Conservation (phyloP, 2,888 invertebrate genomes). For the Catocala nupta region DNA sequence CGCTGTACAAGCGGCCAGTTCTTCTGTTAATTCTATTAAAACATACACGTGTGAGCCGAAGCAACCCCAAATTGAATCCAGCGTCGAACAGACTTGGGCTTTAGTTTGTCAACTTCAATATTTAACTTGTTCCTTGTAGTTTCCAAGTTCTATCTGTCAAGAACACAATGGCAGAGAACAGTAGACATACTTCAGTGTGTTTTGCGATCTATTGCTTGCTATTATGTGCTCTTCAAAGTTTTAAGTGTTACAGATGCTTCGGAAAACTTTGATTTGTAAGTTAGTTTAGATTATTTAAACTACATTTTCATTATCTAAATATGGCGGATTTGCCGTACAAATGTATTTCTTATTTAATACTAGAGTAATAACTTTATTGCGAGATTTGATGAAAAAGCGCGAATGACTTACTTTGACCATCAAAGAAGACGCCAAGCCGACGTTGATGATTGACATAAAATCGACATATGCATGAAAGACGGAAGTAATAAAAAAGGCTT, state of each 20-base stretch:
- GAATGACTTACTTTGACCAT: slow-evolving; percentile 1
- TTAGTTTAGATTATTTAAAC: slow-evolving; percentile 20
- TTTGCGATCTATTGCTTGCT: slow-evolving; percentile 56
- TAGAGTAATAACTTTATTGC: slow-evolving; percentile 19
- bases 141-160: slow-evolving; percentile 66
- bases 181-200: slow-evolving; percentile 57
- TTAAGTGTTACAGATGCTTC: slow-evolving; percentile 49
- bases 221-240: slow-evolving; percentile 49
- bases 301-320: background rate
- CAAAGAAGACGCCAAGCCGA: slow-evolving; percentile 3
- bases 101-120: slow-evolving; percentile 79
- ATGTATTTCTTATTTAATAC: slow-evolving; percentile 7
- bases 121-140: slow-evolving; percentile 75
- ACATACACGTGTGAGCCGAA: slow-evolving; percentile 52
- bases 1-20: slow-evolving; percentile 37
- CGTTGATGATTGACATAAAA: slow-evolving; percentile 11
- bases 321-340: background rate
- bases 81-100: slow-evolving; percentile 59
- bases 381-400: slow-evolving; percentile 1
- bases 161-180: slow-evolving; percentile 67
- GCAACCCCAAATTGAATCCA: slow-evolving; percentile 63
- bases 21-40: slow-evolving; percentile 62
- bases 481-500: slow-evolving; percentile 3
- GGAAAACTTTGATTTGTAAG: slow-evolving; percentile 41
- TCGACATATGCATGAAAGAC: slow-evolving; percentile 1